Conservation (phyloP, 2,797 vertebrate species). For the Cyprinodon diabolis region DNA sequence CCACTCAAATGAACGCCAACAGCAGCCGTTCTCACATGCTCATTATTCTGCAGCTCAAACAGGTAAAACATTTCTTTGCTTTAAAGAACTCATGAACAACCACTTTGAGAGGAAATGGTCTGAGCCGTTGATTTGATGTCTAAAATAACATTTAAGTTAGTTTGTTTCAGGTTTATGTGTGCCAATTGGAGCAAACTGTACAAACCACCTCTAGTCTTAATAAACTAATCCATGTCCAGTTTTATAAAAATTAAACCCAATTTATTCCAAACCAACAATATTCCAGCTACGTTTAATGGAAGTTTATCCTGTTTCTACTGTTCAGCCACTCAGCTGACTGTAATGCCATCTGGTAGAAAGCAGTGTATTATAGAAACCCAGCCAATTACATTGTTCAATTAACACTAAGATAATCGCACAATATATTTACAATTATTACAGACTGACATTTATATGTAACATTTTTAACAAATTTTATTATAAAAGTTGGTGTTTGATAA, state of each 20-base stretch:
- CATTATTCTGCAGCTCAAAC: conserved; percentile 86
- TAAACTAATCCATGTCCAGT: background rate
- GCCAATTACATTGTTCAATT: background rate
- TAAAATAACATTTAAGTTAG: background rate
- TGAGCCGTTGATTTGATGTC: background rate
- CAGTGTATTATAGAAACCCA: background rate
- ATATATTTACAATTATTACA: no score
- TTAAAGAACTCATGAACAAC: background rate
- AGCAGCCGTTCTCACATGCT: conserved; percentile 92
- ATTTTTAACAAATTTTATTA: background rate
- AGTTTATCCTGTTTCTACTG: background rate
- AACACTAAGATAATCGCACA: background rate
- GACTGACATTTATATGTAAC: background rate
- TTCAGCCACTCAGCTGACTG: background rate
- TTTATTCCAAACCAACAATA: background rate
- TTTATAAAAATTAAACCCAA: background rate
- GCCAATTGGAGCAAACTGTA: background rate
- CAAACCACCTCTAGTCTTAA: background rate
- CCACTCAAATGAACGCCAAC: conserved; percentile 88
- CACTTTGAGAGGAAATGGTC: background rate
- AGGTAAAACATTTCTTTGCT: conserved; percentile 63
- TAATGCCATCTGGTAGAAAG: background rate
- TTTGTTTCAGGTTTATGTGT: background rate
- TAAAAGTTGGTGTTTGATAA: background rate
- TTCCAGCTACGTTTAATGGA: background rate